A percentile compares a stretch with the other conserved stretches of the same genome.
Conservation (phyloP, 1,140 invertebrate genomes). For the Nephila pilipes region DNA sequence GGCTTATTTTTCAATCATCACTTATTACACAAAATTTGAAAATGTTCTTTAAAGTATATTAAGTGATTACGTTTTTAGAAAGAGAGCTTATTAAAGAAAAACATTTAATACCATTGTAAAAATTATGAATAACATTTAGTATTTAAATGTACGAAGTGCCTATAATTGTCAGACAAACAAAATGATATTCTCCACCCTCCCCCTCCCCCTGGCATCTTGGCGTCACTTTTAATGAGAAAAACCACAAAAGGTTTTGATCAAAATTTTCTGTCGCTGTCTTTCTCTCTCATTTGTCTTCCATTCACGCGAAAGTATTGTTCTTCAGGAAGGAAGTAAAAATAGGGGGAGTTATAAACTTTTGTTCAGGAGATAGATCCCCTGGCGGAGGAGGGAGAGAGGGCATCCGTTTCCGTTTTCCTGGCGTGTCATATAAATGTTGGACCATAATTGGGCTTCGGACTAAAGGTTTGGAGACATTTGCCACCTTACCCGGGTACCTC, state of each 20-base stretch:
- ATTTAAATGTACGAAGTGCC: no score
- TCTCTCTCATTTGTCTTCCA: slow-evolving; percentile 23
- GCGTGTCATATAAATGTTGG: slow-evolving; percentile 20
- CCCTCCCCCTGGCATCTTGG: neutral
- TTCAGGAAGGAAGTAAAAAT: slow-evolving; percentile 63
- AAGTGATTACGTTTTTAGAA: no score
- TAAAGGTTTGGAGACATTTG: neutral
- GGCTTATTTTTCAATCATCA: no score
- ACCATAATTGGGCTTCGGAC: neutral
- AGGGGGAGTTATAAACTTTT: slow-evolving; percentile 61
- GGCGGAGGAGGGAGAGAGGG: neutral
- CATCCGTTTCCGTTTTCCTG: slow-evolving; percentile 48
- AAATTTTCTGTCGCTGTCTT: slow-evolving; percentile 35
- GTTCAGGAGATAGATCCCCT: slow-evolving; percentile 34
- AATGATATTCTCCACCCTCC: neutral
- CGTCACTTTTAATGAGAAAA: slow-evolving; percentile 14
- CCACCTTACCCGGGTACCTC: no score
- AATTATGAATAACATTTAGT: no score
- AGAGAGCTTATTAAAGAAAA: no score
- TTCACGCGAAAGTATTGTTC: slow-evolving; percentile 63
- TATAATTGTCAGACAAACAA: neutral
- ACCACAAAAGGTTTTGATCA: neutral
- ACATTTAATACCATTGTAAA: no score
- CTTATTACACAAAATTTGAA: no score
- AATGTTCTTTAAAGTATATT: no score